These are phyloP conservation scores for Puma concolor DNA, from an alignment of 2,113 vertebrate genomes.

Conservation along the genomic window DNA sequence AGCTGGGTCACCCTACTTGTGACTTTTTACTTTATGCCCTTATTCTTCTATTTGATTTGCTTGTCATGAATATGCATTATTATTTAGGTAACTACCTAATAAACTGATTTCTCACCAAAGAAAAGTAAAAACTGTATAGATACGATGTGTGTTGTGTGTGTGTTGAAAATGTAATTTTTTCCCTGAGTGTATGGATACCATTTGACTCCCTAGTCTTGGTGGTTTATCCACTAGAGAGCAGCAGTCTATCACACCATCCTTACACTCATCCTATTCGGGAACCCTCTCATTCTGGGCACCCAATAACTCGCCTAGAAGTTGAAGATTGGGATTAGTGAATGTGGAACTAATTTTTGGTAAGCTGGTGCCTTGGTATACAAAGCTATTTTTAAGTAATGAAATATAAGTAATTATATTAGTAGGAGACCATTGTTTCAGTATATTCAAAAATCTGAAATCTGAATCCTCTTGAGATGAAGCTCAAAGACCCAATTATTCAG, in stretches of 20 bases:
- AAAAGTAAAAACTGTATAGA: not conserved
- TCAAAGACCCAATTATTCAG: not conserved
- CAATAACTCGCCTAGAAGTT: not conserved
- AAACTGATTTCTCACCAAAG: not conserved
- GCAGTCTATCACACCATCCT: not conserved
- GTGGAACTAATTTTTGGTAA: not conserved
- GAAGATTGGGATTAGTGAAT: not conserved
- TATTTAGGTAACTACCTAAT: not conserved
- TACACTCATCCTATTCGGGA: not conserved
- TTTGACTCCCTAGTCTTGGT: not conserved
- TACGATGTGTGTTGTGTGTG: not conserved
- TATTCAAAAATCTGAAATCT: not conserved
- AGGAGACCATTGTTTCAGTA: not conserved
- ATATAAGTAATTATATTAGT: not conserved
- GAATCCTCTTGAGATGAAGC: not conserved
- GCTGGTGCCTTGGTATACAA: not conserved
- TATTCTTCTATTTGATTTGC: not conserved
- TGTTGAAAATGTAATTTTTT: not conserved
- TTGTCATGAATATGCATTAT: not conserved
- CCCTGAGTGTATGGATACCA: not conserved
- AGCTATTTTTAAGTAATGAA: not conserved
- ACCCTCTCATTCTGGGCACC: not conserved
- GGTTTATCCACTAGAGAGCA: slow-evolving; percentile 19
- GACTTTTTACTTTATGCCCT: not conserved
- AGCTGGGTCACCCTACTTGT: not conserved